phyloP scores from a whole-genome alignment of 2,113 vertebrate species.

The Tiliqua scincoides region DNA sequence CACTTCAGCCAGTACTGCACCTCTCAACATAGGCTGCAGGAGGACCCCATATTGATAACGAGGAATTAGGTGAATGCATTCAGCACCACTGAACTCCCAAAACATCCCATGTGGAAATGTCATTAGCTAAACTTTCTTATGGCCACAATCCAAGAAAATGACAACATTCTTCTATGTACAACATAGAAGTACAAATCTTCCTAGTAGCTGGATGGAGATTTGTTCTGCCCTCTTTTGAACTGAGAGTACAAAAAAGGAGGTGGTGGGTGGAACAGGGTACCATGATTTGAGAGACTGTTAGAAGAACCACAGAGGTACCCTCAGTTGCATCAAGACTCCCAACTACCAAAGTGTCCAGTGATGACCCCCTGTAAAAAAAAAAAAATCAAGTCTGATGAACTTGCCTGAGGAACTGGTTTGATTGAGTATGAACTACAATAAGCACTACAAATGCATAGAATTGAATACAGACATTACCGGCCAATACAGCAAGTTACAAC shows the following conservation, averaged over 20 bases:
- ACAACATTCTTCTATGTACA: too few species aligned
- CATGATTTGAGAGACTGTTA: not conserved
- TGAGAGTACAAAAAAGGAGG: not conserved
- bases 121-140: not conserved
- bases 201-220: not conserved
- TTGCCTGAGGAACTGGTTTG: conserved; percentile 33
- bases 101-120: not conserved
- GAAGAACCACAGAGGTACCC: not conserved
- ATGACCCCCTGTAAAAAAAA: conserved; percentile 7
- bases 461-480: not conserved
- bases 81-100: too few species aligned
- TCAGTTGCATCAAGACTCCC: not conserved
- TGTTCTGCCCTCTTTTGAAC: not conserved
- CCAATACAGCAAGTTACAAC: not conserved
- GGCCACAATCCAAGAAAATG: not conserved
- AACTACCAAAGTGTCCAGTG: conserved; percentile 4
- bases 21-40: too few species aligned
- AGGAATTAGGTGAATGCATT: too few species aligned
- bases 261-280: too few species aligned
- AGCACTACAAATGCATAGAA: not conserved
- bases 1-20: too few species aligned
- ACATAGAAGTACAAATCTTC: not conserved
- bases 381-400: not conserved
- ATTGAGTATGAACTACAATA: not conserved
- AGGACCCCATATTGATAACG: too few species aligned